These are phyloP conservation scores for Arge pagana DNA, from an alignment of 2,888 invertebrate genomes.

Conservation along the genomic window DNA sequence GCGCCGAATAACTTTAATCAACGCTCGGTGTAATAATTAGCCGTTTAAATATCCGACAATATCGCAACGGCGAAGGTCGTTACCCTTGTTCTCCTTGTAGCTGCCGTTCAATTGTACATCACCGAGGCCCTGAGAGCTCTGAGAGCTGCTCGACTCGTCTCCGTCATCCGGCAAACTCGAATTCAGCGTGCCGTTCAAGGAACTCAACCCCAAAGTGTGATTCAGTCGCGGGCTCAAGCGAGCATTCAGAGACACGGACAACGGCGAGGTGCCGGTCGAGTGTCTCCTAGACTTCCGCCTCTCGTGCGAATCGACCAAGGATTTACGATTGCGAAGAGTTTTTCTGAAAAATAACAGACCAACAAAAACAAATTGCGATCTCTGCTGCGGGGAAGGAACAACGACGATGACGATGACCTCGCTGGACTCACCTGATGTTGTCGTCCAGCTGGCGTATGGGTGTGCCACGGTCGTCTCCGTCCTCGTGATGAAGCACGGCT, in stretches of 20 bases:
- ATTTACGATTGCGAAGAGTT: constrained; percentile 73
- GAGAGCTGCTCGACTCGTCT: constrained; percentile 67
- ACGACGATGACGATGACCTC: neutral
- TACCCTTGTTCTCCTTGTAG: constrained; percentile 65
- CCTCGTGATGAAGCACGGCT: constrained; percentile 87
- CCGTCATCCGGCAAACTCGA: constrained; percentile 58
- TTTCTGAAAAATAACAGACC: constrained; percentile 61
- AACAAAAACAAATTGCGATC: neutral
- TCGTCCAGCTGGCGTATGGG: constrained; percentile 66
- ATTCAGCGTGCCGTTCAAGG: constrained; percentile 50
- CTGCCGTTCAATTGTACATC: constrained; percentile 63
- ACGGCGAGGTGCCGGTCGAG: constrained; percentile 71
- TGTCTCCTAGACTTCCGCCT: constrained; percentile 80
- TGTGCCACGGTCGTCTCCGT: constrained; percentile 75
- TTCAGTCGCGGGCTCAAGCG: constrained; percentile 53
- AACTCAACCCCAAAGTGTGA: constrained; percentile 49
- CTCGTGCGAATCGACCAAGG: constrained; percentile 67
- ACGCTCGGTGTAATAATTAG: constrained; percentile 17
- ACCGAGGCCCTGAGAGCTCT: constrained; percentile 61
- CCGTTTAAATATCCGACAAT: too few species aligned
- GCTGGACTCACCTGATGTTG: constrained; percentile 58
- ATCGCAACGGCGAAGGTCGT: constrained; percentile 25
- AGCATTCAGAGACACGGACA: constrained; percentile 51
- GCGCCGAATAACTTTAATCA: too few species aligned
- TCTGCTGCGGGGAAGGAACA: neutral